phyloP scores from a whole-genome alignment of 2,113 vertebrate genomes.

The Formicarius rufipectus region DNA sequence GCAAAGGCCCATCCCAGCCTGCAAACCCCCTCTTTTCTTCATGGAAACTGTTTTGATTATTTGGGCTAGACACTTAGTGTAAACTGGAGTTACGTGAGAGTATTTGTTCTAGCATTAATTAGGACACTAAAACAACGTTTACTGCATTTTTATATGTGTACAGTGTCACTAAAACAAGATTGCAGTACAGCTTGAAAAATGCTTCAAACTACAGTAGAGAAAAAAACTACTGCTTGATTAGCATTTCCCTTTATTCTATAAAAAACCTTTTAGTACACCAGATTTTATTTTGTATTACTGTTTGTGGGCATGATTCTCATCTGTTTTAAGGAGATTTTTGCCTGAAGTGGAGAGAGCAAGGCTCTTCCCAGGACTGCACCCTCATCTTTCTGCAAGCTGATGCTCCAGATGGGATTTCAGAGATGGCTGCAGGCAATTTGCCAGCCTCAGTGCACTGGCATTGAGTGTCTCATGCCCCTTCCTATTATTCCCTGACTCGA shows the following conservation, averaged over 20 bases:
- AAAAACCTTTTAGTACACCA: background rate
- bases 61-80: background rate
- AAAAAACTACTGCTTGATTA: background rate
- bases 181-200: background rate
- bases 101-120: background rate
- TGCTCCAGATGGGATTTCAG: constrained; percentile 30
- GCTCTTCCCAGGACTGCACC: background rate
- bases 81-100: background rate
- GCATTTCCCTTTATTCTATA: background rate
- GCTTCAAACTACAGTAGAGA: background rate
- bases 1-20: background rate
- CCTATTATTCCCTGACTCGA: background rate
- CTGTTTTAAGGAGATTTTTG: background rate
- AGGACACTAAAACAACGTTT: background rate
- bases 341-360: background rate
- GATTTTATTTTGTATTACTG: background rate
- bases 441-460: background rate
- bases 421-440: background rate
- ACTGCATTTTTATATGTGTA: background rate
- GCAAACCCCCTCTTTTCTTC: background rate
- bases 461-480: background rate
- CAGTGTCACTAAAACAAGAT: background rate
- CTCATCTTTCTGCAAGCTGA: constrained; percentile 18
- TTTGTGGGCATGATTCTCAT: background rate
- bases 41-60: background rate